Percentiles rank a stretch among this genome's conserved stretches.
Conservation (phyloP, 1,140 invertebrate genomes). For the Danaus melanippus region DNA sequence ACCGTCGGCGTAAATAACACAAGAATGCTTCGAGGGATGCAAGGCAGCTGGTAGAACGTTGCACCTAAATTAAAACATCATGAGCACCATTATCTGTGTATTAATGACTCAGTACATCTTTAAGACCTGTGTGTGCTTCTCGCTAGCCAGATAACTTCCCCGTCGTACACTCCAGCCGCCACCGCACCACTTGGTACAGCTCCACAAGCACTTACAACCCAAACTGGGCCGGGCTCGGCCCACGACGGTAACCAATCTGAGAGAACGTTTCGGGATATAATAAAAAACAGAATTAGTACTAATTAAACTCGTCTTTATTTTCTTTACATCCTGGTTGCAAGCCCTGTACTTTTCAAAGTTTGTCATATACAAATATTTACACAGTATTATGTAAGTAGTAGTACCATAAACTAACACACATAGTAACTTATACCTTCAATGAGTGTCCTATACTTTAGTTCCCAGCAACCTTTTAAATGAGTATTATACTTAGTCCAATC, state of each 20-base stretch:
- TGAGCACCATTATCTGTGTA: background rate
- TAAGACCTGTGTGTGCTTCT: constrained; percentile 48
- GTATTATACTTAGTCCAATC: constrained; percentile 51
- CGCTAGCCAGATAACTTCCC: constrained; percentile 49
- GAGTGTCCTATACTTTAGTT: constrained; percentile 37
- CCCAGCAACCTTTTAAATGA: constrained; percentile 46
- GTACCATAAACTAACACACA: too few relatives aligned
- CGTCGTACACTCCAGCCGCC: constrained; percentile 40
- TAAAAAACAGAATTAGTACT: background rate
- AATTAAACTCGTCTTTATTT: too few relatives aligned
- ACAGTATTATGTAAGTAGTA: too few relatives aligned
- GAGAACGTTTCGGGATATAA: constrained; percentile 5
- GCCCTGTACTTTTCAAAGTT: too few relatives aligned
- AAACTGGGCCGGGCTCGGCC: constrained; percentile 38
- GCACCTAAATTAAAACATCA: constrained; percentile 23
- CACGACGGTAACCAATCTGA: constrained; percentile 43
- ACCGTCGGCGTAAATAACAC: constrained; percentile 46
- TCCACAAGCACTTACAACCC: constrained; percentile 61
- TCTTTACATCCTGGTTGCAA: too few relatives aligned
- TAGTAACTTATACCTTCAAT: constrained; percentile 33
- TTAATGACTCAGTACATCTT: background rate
- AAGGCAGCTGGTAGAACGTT: constrained; percentile 52
- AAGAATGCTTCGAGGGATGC: constrained; percentile 52
- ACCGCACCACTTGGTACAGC: constrained; percentile 59
- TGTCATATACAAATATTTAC: too few relatives aligned